phyloP scores from a whole-genome alignment of 2,113 vertebrate genomes.

The Lethenteron camtschaticum region DNA sequence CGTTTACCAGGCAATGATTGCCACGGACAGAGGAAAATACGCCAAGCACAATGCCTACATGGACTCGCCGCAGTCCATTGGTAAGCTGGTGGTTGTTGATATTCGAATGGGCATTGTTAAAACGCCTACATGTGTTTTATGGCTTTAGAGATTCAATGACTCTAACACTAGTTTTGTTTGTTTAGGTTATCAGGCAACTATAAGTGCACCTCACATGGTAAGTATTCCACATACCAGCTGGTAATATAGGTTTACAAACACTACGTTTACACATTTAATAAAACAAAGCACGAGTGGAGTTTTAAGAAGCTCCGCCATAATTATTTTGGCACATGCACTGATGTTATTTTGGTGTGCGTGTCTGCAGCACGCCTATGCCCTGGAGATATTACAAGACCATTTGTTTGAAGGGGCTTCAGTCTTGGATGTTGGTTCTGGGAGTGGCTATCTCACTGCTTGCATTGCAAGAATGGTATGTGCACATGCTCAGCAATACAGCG shows the following conservation, averaged over 20 bases:
- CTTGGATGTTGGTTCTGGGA: conserved; percentile 5
- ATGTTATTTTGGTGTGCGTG: neutral
- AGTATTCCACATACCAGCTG: neutral
- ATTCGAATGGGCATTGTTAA: too few relatives aligned
- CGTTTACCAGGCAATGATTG: neutral
- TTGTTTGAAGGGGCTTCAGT: conserved; percentile 1
- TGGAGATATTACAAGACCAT: neutral
- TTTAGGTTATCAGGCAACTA: conserved; percentile 4
- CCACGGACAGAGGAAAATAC: neutral
- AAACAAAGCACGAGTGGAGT: too few relatives aligned
- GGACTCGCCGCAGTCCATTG: conserved; percentile 3
- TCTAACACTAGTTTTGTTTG: neutral
- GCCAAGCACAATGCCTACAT: conserved; percentile 4
- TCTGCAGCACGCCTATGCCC: conserved; percentile 3
- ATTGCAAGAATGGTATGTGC: conserved; percentile 1
- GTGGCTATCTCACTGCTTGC: conserved; percentile 1
- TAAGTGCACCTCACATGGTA: conserved; percentile 4
- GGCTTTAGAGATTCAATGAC: neutral
- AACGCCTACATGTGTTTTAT: too few relatives aligned
- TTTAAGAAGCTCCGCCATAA: too few relatives aligned
- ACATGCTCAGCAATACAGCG: too few relatives aligned
- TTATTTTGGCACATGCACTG: too few relatives aligned
- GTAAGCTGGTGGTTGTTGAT: neutral
- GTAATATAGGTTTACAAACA: too few relatives aligned
- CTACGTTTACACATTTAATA: too few relatives aligned